Conservation (phyloP, 2,797 vertebrate species). For the Phyllotis vaccarum region DNA sequence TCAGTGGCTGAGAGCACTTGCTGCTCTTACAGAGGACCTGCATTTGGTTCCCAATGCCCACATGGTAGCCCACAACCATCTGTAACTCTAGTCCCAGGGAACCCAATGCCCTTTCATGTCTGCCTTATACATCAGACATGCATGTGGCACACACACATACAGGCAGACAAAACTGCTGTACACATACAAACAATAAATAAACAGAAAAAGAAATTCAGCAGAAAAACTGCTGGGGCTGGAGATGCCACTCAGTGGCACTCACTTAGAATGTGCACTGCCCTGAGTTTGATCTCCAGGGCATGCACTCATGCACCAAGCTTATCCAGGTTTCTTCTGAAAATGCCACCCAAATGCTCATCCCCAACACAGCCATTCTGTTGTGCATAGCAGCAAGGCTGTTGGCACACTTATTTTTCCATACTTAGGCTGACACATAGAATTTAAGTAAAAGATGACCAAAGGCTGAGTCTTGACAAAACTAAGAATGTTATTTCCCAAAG, state of each 20-base stretch:
- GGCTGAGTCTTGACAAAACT: not conserved
- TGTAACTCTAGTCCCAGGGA: not conserved
- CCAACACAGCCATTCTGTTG: fast-evolving
- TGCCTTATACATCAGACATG: not conserved
- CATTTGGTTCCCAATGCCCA: not conserved
- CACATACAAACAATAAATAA: not conserved
- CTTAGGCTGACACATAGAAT: not conserved
- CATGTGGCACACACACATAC: not conserved
- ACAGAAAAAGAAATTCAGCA: not conserved
- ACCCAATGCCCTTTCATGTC: not conserved
- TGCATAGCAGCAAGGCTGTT: not conserved
- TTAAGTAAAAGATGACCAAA: not conserved
- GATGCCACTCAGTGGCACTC: not conserved
- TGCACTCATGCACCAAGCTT: too few species aligned
- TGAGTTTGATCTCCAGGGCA: not conserved
- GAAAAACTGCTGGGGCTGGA: not conserved
- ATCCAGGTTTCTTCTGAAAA: not conserved
- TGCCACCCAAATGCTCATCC: fast-evolving
- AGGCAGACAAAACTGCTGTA: not conserved
- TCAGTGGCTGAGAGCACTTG: not conserved
- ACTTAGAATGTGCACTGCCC: not conserved
- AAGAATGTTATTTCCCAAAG: not conserved
- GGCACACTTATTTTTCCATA: not conserved
- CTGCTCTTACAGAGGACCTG: not conserved
- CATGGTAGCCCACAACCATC: not conserved